A percentile compares a stretch with the other conserved stretches of the same genome.
These are phyloP conservation scores for Gasterosteus aculeatus DNA, from an alignment of 2,113 vertebrate genomes.

Conservation along the genomic window DNA sequence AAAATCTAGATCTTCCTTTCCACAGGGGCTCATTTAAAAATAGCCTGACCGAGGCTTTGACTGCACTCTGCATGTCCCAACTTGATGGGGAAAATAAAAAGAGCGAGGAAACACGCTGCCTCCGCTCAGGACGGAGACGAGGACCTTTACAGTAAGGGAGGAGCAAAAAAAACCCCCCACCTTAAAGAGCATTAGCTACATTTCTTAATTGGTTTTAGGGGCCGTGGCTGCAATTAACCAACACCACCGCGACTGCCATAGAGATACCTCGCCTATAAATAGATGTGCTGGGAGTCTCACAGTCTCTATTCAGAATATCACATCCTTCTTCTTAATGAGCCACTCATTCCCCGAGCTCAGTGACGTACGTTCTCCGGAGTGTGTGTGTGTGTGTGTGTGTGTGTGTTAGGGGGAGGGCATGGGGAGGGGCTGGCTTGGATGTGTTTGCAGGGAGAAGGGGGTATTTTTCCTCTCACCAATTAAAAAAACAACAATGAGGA, in stretches of 20 bases:
- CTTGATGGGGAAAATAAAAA: slow-evolving; percentile 72
- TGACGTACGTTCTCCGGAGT: slow-evolving; percentile 75
- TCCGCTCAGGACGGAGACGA: slow-evolving; percentile 61
- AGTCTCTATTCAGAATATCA: slow-evolving; percentile 87
- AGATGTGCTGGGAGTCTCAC: slow-evolving; percentile 84
- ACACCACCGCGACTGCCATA: slow-evolving; percentile 80
- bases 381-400: slow-evolving; percentile 68
- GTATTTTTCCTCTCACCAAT: slow-evolving; percentile 67
- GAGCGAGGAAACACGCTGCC: slow-evolving; percentile 52
- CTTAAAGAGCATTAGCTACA: slow-evolving; percentile 84
- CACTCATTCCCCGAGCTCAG: slow-evolving; percentile 79
- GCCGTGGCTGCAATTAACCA: slow-evolving; percentile 82
- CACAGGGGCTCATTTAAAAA: slow-evolving; percentile 79
- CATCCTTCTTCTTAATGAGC: slow-evolving; percentile 86
- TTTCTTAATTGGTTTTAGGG: slow-evolving; percentile 86
- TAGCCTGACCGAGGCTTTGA: slow-evolving; percentile 74
- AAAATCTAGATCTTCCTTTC: slow-evolving; percentile 76
- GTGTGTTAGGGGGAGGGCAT: slow-evolving; percentile 59
- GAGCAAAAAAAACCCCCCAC: slow-evolving; percentile 64
- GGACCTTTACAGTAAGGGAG: slow-evolving; percentile 65
- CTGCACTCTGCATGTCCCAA: slow-evolving; percentile 71
- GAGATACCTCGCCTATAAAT: slow-evolving; percentile 84
- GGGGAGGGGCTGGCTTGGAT: slow-evolving; percentile 59
- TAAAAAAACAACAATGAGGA: slow-evolving; percentile 69
- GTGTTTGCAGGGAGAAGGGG: slow-evolving; percentile 65